Evolutionary conservation across 2,113 vertebrate genomes (phyloP).

Genomic region (Larimichthys polyactis): DNA sequence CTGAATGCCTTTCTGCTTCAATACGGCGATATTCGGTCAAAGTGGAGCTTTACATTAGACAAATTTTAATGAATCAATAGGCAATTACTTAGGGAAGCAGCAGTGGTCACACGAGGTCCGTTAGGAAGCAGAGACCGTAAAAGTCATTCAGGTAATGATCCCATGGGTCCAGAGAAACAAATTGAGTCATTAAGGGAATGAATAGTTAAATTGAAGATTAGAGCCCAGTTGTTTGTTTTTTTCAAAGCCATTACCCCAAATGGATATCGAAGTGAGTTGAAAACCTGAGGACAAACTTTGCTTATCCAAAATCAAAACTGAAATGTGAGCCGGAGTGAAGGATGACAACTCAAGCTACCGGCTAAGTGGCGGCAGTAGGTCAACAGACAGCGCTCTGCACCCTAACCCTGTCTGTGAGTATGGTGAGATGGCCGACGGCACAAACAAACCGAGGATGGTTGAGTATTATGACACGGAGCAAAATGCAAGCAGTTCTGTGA

Average conservation of each 20-base stretch:
- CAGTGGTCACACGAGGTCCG: constrained; percentile 4
- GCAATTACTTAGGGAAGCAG: constrained; percentile 58
- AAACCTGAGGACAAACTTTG: background rate
- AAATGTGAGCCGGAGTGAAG: constrained; percentile 9
- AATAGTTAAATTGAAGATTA: constrained; percentile 6
- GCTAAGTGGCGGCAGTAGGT: constrained; percentile 36
- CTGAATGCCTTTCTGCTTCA: constrained; percentile 6
- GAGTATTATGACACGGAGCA: background rate
- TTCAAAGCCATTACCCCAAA: background rate
- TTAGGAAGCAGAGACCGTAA: constrained; percentile 34
- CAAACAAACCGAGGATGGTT: constrained; percentile 14
- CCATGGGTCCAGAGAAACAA: constrained; percentile 27
- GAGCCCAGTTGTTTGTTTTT: background rate
- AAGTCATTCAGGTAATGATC: constrained; percentile 49
- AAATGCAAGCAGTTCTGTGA: background rate
- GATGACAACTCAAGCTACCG: background rate
- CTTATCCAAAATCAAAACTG: background rate
- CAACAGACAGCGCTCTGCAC: constrained; percentile 7
- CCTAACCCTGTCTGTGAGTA: constrained; percentile 1
- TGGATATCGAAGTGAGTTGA: background rate
- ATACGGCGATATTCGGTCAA: constrained; percentile 15
- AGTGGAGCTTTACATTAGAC: background rate
- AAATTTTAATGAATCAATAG: constrained; percentile 62
- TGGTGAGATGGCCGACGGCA: constrained; percentile 7
- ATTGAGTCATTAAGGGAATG: constrained; percentile 41